A percentile compares a stretch with the other conserved stretches of the same genome.
These are phyloP conservation scores for Apamea crenata DNA, from an alignment of 2,888 invertebrate species.

Conservation along the genomic window DNA sequence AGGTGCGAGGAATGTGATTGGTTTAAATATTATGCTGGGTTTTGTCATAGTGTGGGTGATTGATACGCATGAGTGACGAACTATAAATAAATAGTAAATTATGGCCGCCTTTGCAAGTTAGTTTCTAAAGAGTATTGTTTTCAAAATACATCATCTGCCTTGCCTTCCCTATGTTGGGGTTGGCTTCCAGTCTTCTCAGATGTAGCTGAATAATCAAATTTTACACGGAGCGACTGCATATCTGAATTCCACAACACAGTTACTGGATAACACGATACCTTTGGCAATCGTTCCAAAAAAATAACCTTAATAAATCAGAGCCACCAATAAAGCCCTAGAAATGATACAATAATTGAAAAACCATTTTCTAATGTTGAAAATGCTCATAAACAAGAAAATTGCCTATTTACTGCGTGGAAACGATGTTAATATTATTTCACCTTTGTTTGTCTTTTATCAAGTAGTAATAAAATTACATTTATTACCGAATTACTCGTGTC, in stretches of 20 bases:
- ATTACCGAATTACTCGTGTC: slow-evolving; percentile 29
- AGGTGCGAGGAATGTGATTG: slow-evolving; percentile 14
- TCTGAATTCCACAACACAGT: neutral
- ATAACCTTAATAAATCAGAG: neutral
- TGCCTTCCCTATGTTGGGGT: neutral
- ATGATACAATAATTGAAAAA: neutral
- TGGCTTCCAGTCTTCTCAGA: neutral
- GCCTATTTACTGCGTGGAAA: neutral
- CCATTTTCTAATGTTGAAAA: neutral
- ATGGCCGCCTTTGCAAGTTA: neutral
- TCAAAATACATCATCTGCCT: neutral
- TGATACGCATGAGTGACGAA: neutral
- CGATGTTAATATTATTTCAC: slow-evolving; percentile 6
- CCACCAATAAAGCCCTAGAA: too few relatives aligned
- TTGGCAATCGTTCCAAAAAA: neutral
- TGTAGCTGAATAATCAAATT: neutral
- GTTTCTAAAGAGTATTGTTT: neutral
- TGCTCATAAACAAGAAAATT: neutral
- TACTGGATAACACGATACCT: neutral
- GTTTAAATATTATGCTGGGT: neutral
- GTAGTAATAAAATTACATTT: slow-evolving; percentile 36
- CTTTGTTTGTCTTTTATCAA: slow-evolving; percentile 30
- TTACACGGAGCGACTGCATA: too few relatives aligned
- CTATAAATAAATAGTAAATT: neutral
- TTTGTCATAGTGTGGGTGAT: neutral